phyloP scores from a whole-genome alignment of 2,113 vertebrate genomes.

The Oxyura jamaicensis region DNA sequence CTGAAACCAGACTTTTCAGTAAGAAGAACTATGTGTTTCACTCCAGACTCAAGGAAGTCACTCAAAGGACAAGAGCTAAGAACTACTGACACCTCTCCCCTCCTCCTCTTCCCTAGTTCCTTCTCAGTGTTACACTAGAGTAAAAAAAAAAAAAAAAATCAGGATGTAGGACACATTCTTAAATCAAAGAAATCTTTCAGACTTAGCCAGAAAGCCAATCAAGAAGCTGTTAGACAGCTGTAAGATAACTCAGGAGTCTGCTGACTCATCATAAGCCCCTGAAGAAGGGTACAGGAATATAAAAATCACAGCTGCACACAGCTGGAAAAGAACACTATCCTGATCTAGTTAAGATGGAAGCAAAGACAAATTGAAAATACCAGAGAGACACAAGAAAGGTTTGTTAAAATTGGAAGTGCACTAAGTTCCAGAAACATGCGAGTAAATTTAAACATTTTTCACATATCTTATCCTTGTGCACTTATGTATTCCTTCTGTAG shows the following conservation, averaged over 20 bases:
- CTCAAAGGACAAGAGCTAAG: background rate
- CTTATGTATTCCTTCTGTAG: rapidly evolving
- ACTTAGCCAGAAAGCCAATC: background rate
- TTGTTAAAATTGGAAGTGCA: background rate
- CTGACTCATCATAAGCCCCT: background rate
- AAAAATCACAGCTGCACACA: background rate
- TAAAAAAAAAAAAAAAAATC: background rate
- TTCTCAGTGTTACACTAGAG: background rate
- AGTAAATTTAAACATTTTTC: background rate
- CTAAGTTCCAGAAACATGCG: rapidly evolving
- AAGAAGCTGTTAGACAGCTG: background rate
- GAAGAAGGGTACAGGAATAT: background rate
- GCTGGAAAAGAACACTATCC: background rate
- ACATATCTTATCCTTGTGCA: background rate
- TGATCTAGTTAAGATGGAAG: background rate
- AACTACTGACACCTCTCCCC: background rate
- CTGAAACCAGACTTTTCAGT: background rate
- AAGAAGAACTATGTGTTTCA: background rate
- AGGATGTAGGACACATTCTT: background rate
- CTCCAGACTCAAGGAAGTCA: background rate
- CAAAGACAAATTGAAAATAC: background rate
- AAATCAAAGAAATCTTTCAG: slow-evolving; percentile 1
- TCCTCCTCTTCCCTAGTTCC: background rate
- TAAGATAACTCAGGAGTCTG: background rate
- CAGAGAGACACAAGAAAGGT: background rate